Evolutionary conservation across 1,140 invertebrate species (phyloP).

Genomic region (Formica exsecta): DNA sequence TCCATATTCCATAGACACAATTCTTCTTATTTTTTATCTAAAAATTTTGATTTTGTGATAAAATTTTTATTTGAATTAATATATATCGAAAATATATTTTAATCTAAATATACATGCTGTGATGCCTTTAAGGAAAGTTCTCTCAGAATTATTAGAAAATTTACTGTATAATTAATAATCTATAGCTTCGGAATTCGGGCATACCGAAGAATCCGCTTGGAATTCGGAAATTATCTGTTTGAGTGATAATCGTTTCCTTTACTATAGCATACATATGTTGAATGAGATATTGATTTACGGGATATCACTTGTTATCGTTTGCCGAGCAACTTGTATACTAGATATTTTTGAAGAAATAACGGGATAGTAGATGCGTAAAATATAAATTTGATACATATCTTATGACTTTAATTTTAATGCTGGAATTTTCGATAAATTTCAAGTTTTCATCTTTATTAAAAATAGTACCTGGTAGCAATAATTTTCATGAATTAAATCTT

Average conservation of each 20-base stretch:
- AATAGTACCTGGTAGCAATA: background rate
- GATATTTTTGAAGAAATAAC: slow-evolving; percentile 27
- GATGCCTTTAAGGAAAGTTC: too few relatives aligned
- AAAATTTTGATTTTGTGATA: slow-evolving; percentile 5
- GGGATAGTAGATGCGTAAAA: background rate
- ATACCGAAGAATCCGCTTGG: background rate
- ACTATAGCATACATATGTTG: slow-evolving; percentile 42
- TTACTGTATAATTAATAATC: slow-evolving; percentile 31
- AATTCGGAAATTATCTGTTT: slow-evolving; percentile 2
- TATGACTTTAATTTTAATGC: slow-evolving; percentile 26
- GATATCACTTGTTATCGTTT: slow-evolving; percentile 60
- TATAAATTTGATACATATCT: background rate
- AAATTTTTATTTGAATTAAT: slow-evolving; percentile 1
- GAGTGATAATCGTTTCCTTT: background rate
- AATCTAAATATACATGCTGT: too few relatives aligned
- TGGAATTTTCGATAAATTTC: background rate
- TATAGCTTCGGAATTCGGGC: slow-evolving; percentile 14
- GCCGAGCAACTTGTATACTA: slow-evolving; percentile 47
- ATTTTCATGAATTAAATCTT: slow-evolving; percentile 4
- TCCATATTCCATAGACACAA: background rate
- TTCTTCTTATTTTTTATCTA: background rate
- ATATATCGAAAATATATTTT: too few relatives aligned
- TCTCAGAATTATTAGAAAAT: background rate
- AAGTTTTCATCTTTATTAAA: background rate
- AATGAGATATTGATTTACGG: slow-evolving; percentile 45